Percentiles rank a stretch among this genome's conserved stretches.
phyloP scores from a whole-genome alignment of 2,113 vertebrate species.

The Ictidomys tridecemlineatus region DNA sequence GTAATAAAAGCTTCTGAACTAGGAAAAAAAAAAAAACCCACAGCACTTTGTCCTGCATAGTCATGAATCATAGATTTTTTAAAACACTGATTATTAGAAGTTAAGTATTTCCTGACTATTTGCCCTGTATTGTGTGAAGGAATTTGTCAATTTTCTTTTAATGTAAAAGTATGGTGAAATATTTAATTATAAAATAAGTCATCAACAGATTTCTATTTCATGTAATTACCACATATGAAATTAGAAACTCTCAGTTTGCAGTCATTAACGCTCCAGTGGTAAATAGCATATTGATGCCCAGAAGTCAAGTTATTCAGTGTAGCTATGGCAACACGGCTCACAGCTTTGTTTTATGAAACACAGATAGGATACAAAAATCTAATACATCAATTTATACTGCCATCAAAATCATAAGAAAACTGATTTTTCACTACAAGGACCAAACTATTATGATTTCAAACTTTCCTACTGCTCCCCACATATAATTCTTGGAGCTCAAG shows the following conservation, averaged over 20 bases:
- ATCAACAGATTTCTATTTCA: conserved; percentile 2
- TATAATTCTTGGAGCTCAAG: conserved; percentile 11
- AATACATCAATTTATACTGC: neutral
- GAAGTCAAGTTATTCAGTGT: neutral
- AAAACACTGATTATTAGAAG: neutral
- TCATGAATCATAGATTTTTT: neutral
- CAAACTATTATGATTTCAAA: neutral
- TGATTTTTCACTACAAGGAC: neutral
- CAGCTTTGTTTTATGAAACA: conserved; percentile 51
- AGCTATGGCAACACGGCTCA: neutral
- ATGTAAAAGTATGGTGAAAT: neutral
- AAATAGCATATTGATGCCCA: neutral
- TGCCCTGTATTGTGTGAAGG: neutral
- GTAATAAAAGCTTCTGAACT: conserved; percentile 78
- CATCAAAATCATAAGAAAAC: conserved; percentile 29
- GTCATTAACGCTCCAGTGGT: conserved; percentile 11
- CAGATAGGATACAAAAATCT: neutral
- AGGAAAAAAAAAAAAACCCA: neutral
- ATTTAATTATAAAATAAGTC: conserved; percentile 39
- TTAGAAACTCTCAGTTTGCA: conserved; percentile 45
- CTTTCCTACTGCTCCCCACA: neutral
- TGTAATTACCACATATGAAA: conserved; percentile 8
- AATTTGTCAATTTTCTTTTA: neutral
- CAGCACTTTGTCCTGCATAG: neutral
- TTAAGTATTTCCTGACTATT: neutral